A percentile compares a stretch with the other conserved stretches of the same genome.
These are phyloP conservation scores for Chesias legatella DNA, from an alignment of 2,888 invertebrate species.

Conservation along the genomic window DNA sequence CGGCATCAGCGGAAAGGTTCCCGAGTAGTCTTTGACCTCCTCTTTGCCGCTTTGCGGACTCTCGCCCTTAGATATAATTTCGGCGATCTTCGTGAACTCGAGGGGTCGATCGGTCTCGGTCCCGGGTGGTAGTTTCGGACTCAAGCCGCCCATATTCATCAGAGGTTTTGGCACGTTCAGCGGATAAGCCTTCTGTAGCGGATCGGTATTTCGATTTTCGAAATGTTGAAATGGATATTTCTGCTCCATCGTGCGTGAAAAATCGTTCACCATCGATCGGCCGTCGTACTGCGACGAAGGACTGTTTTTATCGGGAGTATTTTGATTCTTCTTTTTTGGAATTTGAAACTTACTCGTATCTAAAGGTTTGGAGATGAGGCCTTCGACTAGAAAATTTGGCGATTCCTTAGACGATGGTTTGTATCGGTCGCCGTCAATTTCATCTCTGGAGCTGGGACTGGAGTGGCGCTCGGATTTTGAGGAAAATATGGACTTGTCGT, in stretches of 20 bases:
- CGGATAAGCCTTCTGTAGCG: slow-evolving; percentile 66
- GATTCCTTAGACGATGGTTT: slow-evolving; percentile 83
- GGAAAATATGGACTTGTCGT: slow-evolving; percentile 84
- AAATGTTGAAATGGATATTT: slow-evolving; percentile 72
- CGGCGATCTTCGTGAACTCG: slow-evolving; percentile 63
- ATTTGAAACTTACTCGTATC: slow-evolving; percentile 93
- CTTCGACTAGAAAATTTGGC: slow-evolving; percentile 84
- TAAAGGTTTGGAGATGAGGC: slow-evolving; percentile 85
- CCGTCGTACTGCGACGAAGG: slow-evolving; percentile 64
- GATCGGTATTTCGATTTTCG: slow-evolving; percentile 60
- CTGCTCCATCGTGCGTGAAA: slow-evolving; percentile 61
- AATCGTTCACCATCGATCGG: slow-evolving; percentile 70
- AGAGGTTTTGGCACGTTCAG: slow-evolving; percentile 71
- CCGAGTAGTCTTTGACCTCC: slow-evolving; percentile 59
- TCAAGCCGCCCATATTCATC: slow-evolving; percentile 65
- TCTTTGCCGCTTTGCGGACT: slow-evolving; percentile 65
- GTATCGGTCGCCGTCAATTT: slow-evolving; percentile 82
- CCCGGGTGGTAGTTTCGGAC: slow-evolving; percentile 59
- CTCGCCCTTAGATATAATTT: slow-evolving; percentile 61
- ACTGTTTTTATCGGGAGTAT: slow-evolving; percentile 69
- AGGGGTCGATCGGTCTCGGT: slow-evolving; percentile 59
- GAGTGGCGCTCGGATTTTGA: slow-evolving; percentile 83
- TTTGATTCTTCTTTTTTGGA: slow-evolving; percentile 84
- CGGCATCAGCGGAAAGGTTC: slow-evolving; percentile 62
- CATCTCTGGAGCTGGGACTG: slow-evolving; percentile 84